Base-by-base conservation (phyloP, 2,888 invertebrate genomes). In the Tachystola acroxantha region DNA sequence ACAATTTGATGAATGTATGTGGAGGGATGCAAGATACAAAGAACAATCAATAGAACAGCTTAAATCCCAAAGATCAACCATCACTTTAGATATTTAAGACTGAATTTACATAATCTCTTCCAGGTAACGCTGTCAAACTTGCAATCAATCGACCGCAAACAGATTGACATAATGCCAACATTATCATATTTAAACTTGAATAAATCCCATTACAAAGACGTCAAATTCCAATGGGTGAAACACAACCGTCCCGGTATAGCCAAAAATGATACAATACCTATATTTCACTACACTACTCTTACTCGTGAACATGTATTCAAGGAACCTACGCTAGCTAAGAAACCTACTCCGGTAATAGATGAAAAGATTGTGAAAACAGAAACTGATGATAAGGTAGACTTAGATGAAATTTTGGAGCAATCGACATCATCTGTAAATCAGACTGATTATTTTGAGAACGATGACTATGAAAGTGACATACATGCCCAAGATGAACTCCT, bases 81-180 rank as follows among this genome's bases (percentile, higher is more conserved):
- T n/a, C n/a, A n/a, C n/a, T n/a, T n/a, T n/a, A n/a, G n/a, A n/a
- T n/a, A n/a, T n/a, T n/a, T n/a, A n/a, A n/a, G n/a, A n/a, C n/a
- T n/a, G n/a, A n/a, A n/a, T n/a, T n/a, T n/a, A n/a, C n/a, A n/a
- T n/a, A n/a, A n/a, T n/a, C n/a, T n/a, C n/a, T n/a, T n/a, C n/a
- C 64, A 85, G 85, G 68, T 85, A n/a, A 76, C 57, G 36, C 48
- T 52, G 43, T 37, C 43, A 6, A 52, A 65, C 39, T 47, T 85
- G 9, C 43, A 64, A 41, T 43, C 57, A 26, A 43, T 84, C 29
- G 53, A 82, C 42, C 46, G 57, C 10, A 44, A 56, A 32, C 32
- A 48, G 12, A 42, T 81, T 27, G 59, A 54, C 13, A 54, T 78
- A 14, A 53, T 43, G 43, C 72, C 80, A 1, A 39, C 50, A 1